Evolutionary conservation across 1,140 invertebrate genomes (phyloP).

Genomic region (Metopolophium dirhodum): DNA sequence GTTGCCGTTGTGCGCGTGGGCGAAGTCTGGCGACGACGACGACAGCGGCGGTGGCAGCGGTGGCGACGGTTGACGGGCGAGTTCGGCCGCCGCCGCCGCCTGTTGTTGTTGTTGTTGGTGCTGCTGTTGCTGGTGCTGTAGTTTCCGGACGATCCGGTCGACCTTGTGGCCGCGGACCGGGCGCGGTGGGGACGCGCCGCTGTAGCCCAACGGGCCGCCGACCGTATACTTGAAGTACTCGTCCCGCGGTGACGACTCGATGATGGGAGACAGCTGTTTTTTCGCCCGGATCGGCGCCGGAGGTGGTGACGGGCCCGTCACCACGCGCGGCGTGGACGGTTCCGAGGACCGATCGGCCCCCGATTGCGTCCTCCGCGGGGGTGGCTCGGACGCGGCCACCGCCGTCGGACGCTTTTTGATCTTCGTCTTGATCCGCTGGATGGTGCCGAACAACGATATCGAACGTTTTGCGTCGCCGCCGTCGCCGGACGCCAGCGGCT

Average conservation of each 20-base stretch:
- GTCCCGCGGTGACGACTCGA: conserved; percentile 71
- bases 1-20: conserved; percentile 74
- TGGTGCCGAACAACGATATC: conserved; percentile 57
- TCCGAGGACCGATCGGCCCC: not conserved
- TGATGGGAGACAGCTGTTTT: conserved; percentile 78
- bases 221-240: conserved; percentile 70
- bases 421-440: conserved; percentile 57
- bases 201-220: conserved; percentile 57
- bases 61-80: conserved; percentile 56
- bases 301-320: conserved; percentile 18
- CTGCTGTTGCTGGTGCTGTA: conserved; percentile 1
- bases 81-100: conserved; percentile 28
- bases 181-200: conserved; percentile 60
- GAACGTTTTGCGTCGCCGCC: conserved; percentile 47
- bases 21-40: conserved; percentile 60
- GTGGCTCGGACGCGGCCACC: too few species aligned
- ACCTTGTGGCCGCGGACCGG: conserved; percentile 60
- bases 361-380: not conserved
- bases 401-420: conserved; percentile 30
- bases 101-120: conserved; percentile 67
- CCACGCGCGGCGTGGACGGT: not conserved
- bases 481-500: conserved; percentile 62
- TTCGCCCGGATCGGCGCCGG: conserved; percentile 62
- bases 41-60: conserved; percentile 14
- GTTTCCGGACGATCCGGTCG: conserved; percentile 61